A percentile compares a stretch with the other conserved stretches of the same genome.
These are phyloP conservation scores for Alviniconcha marisindica DNA, from an alignment of 1,140 invertebrate species.

Conservation along the genomic window DNA sequence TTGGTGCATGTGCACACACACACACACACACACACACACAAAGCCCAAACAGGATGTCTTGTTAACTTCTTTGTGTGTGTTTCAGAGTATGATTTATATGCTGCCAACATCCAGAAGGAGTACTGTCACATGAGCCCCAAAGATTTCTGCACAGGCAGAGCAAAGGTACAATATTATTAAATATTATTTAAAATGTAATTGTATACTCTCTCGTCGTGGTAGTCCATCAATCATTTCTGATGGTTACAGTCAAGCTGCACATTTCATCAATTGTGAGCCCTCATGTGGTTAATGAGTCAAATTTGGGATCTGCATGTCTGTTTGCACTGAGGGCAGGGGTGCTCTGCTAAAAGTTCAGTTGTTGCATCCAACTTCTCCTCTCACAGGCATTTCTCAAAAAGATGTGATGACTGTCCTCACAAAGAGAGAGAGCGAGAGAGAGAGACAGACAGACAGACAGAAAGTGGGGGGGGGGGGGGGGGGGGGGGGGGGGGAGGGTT, in stretches of 20 bases:
- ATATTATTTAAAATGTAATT: neutral
- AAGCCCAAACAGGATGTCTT: neutral
- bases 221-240: neutral
- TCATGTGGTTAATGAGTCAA: too few relatives aligned
- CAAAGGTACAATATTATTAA: slow-evolving; percentile 13
- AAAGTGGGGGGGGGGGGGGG: too few relatives aligned
- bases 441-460: too few relatives aligned
- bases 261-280: neutral
- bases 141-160: slow-evolving; percentile 39
- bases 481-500: too few relatives aligned
- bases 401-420: too few relatives aligned
- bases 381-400: too few relatives aligned
- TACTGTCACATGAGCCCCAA: slow-evolving; percentile 44
- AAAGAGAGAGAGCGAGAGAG: too few relatives aligned
- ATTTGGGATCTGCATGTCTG: neutral
- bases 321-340: neutral
- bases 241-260: neutral
- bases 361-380: too few relatives aligned
- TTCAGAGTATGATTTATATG: slow-evolving; percentile 50
- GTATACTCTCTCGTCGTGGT: neutral
- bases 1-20: too few relatives aligned
- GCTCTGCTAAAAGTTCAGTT: too few relatives aligned
- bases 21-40: too few relatives aligned
- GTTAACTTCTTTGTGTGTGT: neutral
- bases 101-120: slow-evolving; percentile 47